These are phyloP conservation scores for Fratercula arctica DNA, from an alignment of 2,797 vertebrate species.

Conservation along the genomic window DNA sequence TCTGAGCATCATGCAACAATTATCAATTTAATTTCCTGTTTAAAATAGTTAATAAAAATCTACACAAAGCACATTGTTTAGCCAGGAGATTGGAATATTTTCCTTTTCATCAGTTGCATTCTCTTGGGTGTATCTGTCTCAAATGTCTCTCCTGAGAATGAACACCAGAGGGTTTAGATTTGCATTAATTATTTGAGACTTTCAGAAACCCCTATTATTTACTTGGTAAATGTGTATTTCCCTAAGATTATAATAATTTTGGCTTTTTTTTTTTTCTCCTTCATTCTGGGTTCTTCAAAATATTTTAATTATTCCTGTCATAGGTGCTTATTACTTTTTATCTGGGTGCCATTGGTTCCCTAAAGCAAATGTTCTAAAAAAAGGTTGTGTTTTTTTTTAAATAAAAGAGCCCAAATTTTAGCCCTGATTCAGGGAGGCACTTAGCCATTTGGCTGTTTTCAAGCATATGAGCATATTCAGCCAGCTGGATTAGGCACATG, in stretches of 20 bases:
- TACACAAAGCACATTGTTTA: conserved; percentile 61
- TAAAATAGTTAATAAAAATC: conserved; percentile 1
- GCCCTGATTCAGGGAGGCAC: neutral
- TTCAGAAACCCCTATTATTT: conserved; percentile 56
- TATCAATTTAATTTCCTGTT: neutral
- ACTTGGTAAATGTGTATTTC: conserved; percentile 61
- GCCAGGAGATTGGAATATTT: conserved; percentile 46
- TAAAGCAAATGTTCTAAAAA: neutral
- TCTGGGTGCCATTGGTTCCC: neutral
- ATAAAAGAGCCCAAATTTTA: neutral
- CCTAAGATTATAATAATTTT: conserved; percentile 30
- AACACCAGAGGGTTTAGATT: conserved; percentile 63
- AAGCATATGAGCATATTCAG: neutral
- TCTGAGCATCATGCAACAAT: neutral
- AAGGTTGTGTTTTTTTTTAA: neutral
- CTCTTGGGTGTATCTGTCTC: conserved; percentile 54
- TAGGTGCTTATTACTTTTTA: neutral
- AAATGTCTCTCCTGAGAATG: conserved; percentile 57
- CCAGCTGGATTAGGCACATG: conserved; percentile 35
- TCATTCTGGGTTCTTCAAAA: neutral
- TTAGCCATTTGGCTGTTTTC: neutral
- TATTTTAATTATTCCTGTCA: conserved; percentile 16
- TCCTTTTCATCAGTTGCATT: conserved; percentile 44
- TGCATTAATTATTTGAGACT: conserved; percentile 63
- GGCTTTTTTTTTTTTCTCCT: neutral